Base-by-base conservation (phyloP, 2,797 vertebrate species). In the Hylomyscus alleni region DNA sequence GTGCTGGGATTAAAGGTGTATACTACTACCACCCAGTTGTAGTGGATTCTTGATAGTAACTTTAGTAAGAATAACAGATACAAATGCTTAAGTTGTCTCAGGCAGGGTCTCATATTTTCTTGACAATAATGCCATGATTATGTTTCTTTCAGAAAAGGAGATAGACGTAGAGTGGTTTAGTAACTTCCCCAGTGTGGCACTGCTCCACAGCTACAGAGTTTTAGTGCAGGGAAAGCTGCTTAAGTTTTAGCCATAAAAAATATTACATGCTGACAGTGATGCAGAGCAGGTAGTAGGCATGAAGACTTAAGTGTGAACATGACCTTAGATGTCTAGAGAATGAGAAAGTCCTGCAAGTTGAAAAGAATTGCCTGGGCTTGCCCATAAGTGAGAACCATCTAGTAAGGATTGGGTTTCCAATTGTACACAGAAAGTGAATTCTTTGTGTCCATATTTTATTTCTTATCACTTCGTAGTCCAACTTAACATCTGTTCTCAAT, bases 271-370 rank as follows among this genome's bases (percentile, higher is more conserved):
- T 95, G 54, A 7, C 29, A 87, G 34, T 95, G 83, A 65, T 87
- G 4, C 13, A 24, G 75, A 47, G 52, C 76, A 95, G n/a, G 52
- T 97, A 89, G 72, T 58, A 85, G 26, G 58, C 54, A 69, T 90
- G 84, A 89, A 15, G 52, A 92, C n/a, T 44, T 77, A 96, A 91
- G 91, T 86, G 34, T 91, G 52, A 80, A 89, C 34, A 31, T 86
- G 54, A 94, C n/a, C 2, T 94, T 60, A 96, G 80, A 96, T 29
- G 54, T 86, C 52, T 83, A 15, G 72, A n/a, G 89, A 93, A 86
- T 37, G 50, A 94, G 3, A 87, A 80, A 83, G 40, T 73, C 20
- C 6, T 78, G 4, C 47, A 90, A 52, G 19, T 86, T 37, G 62
- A 65, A 91, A 84, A 82, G 67, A 60, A 72, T 82, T 86, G 26